phyloP scores from a whole-genome alignment of 2,888 invertebrate species.

The Pyralis farinalis region DNA sequence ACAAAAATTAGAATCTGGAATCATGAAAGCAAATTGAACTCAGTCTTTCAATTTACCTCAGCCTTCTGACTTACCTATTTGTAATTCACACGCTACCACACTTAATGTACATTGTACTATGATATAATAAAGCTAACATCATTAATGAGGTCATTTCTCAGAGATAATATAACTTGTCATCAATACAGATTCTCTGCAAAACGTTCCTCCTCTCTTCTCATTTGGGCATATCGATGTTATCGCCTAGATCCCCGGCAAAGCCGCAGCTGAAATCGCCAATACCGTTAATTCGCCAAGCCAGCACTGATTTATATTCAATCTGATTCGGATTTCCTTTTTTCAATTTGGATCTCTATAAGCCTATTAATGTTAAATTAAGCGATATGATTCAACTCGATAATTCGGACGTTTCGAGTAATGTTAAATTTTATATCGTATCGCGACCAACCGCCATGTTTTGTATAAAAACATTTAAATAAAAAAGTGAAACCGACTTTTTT shows the following conservation, averaged over 20 bases:
- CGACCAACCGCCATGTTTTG: too few species aligned
- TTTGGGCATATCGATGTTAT: background rate
- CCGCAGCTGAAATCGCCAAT: constrained; percentile 23
- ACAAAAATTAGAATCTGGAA: too few species aligned
- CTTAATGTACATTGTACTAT: too few species aligned
- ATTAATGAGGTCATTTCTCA: too few species aligned
- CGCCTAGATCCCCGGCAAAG: background rate
- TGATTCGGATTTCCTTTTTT: constrained; percentile 49
- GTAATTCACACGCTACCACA: too few species aligned
- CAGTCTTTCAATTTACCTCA: too few species aligned
- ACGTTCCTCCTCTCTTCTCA: background rate
- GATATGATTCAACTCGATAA: background rate
- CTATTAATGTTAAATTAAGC: constrained; percentile 9
- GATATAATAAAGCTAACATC: too few species aligned
- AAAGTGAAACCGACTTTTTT: too few species aligned
- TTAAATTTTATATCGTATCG: constrained; percentile 8
- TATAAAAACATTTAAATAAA: too few species aligned
- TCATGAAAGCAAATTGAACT: too few species aligned
- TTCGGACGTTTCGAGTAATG: background rate
- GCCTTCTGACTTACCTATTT: too few species aligned
- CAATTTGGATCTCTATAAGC: constrained; percentile 44
- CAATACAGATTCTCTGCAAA: background rate
- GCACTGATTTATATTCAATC: constrained; percentile 56
- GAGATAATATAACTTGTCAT: too few species aligned
- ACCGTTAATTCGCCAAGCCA: constrained; percentile 30